Evolutionary conservation across 2,113 vertebrate species (phyloP).

Genomic region (Oreotragus oreotragus): DNA sequence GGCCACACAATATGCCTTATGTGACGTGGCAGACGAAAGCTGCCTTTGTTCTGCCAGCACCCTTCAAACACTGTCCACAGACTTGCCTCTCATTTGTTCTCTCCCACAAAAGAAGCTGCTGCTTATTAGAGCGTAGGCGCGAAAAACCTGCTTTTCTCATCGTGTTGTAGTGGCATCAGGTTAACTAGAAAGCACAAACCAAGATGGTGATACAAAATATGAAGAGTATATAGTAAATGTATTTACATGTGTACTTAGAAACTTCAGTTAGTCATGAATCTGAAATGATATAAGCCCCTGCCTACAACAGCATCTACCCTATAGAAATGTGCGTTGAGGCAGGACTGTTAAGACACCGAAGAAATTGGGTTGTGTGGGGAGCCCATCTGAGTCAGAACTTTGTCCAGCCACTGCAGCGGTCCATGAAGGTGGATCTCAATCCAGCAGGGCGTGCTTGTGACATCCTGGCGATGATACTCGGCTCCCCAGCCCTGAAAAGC

Average conservation of each 20-base stretch:
- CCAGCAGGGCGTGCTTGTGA: slow-evolving; percentile 99
- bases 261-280: slow-evolving; percentile 55
- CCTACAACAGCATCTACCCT: slow-evolving; percentile 75
- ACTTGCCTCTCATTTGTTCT: slow-evolving; percentile 51
- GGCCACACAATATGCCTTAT: not conserved
- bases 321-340: slow-evolving; percentile 23
- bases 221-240: slow-evolving; percentile 59
- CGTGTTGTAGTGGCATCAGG: slow-evolving; percentile 58
- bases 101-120: not conserved
- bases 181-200: slow-evolving; percentile 75
- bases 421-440: slow-evolving; percentile 98
- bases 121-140: not conserved
- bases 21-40: not conserved
- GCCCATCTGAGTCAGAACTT: slow-evolving; percentile 98
- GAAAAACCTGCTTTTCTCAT: slow-evolving; percentile 51
- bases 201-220: slow-evolving; percentile 29
- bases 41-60: slow-evolving; percentile 49
- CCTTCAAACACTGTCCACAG: not conserved
- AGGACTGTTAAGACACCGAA: slow-evolving; percentile 91
- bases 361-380: slow-evolving; percentile 98
- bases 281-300: slow-evolving; percentile 74
- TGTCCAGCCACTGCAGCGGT: slow-evolving; percentile 98
- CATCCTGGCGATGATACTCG: slow-evolving; percentile 97
- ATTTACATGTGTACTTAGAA: slow-evolving; percentile 77
- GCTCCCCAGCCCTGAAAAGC: slow-evolving; percentile 94